Evolutionary conservation across 2,113 vertebrate species (phyloP).

Genomic region (Microcebus murinus): DNA sequence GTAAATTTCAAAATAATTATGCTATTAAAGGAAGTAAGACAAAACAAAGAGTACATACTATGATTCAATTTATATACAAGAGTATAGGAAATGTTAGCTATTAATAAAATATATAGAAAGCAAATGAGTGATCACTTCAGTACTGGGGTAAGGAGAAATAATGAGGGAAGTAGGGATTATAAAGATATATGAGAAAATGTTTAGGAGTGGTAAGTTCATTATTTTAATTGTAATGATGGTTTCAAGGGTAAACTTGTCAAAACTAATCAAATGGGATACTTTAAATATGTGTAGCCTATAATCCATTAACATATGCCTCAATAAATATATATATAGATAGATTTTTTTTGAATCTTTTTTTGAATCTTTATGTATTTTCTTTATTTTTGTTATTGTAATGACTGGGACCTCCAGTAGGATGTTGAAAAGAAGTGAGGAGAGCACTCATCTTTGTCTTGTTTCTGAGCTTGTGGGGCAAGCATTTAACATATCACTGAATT

Average conservation of each 20-base stretch:
- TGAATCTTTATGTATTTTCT: background rate
- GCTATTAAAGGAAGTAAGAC: background rate
- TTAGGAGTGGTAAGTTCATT: background rate
- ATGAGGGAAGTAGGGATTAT: background rate
- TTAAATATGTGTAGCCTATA: background rate
- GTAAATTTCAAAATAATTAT: constrained; percentile 18
- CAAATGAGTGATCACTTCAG: background rate
- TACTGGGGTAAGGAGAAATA: background rate
- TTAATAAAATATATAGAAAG: background rate
- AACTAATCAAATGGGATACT: background rate
- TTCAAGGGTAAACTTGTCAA: constrained; percentile 1
- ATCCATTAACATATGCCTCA: background rate
- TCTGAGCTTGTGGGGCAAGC: background rate
- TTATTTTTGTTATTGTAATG: background rate
- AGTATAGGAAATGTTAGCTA: background rate
- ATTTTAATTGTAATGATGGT: background rate
- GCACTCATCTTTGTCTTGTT: background rate
- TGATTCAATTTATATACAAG: background rate
- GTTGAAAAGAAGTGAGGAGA: background rate
- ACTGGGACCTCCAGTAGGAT: background rate
- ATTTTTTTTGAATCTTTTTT: background rate
- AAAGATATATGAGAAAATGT: background rate
- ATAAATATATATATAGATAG: background rate
- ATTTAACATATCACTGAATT: background rate
- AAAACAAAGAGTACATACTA: background rate